Base-by-base conservation (phyloP, 2,888 invertebrate species). In the Ametastegia equiseti region DNA sequence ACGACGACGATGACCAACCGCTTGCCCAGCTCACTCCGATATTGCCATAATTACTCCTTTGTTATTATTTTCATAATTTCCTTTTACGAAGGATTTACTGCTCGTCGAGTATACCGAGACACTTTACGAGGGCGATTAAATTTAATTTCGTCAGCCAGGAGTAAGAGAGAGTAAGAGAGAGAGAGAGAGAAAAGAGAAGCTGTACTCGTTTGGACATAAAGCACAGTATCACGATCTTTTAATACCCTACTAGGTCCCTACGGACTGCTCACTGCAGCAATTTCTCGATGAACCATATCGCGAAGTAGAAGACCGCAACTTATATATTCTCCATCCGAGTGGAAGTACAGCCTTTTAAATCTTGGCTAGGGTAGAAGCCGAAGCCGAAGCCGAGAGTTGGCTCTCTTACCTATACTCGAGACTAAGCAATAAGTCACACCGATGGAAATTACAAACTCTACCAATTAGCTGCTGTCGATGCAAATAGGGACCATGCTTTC, bases 1-100 rank as follows among this genome's bases (percentile, higher is more conserved):
- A 19, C 50, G 75, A 75, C 71, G 71, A 71, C 71, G 73, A 30
- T 9, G 50, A 19, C 50, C 50, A 36, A 67, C 39, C 39, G 19
- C 67, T 54, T 11, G 54, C 19, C 30, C 75, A 33, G 19, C 19
- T 36, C 23, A n/a, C 75, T 33, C 54, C 78, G 78, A 78, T 78
- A 57, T 60, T 33, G 60, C 30, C 63, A 50, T 78, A 78, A 78
- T 78, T 78, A 63, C 78, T 78, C 78, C 60, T 78, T 60, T 78
- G 60, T 78, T 78, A 78, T 63, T 78, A 78, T 78, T 78, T 78
- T 78, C 78, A 78, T 78, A 78, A 78, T 78, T 78, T 60, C 78
- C 15, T 63, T 78, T 78, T 78, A 78, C 27, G 78, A 78, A 60
- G 60, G 78, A 78, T 78, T 78, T 78, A 78, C 60, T 78, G 60